Evolutionary conservation across 2,888 invertebrate genomes (phyloP), one percentile per base, ranked within the genome.

Genomic region (Drosophila kokeensis): DNA sequence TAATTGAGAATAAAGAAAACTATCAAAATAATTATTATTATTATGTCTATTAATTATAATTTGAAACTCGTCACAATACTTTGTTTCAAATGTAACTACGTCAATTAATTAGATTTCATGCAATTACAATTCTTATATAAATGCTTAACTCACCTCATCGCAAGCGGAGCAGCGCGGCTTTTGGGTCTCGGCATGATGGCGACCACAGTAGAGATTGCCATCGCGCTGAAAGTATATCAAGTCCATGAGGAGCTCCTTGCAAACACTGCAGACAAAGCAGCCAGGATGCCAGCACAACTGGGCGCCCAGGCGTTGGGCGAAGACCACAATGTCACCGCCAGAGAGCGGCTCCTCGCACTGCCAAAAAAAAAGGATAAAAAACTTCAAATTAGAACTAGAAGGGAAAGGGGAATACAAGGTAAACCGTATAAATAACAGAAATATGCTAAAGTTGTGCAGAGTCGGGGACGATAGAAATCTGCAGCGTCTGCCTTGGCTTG

Each of bases 111-210:
- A 7, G 53, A 11, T 58, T 1, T 38, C 15, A n/a, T 38, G 27
- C 40, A 10, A 18, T 11, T 6, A 1, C 10, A 42, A 21, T 21
- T 57, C 18, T 6, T 40, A 10, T 6, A 11, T 6, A 30, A 21
- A 21, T 29, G 30, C n/a, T 7, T 8, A 15, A 84, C 89, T 94
- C 92, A 98, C 98, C 96, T 99, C 99, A 94, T 99, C 99, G 93
- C 99, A 99, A 50, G 98, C 98, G 8, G 98, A 97, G 93, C 99
- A 99, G 72, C 99, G 94, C 0, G 99, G 99, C 92, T 99, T 99
- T 83, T 99, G 95, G 7, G 97, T 97, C 94, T 99, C 99, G 3
- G 99, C 99, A 93, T 99, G 99, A 93, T 99, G 99, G 63, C 99
- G 94, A 5, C 99, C 99, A 93, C 99, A 99, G 94, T 97, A 99